These are phyloP conservation scores for Prorops nasuta DNA, from an alignment of 1,140 invertebrate genomes.

Conservation along the genomic window DNA sequence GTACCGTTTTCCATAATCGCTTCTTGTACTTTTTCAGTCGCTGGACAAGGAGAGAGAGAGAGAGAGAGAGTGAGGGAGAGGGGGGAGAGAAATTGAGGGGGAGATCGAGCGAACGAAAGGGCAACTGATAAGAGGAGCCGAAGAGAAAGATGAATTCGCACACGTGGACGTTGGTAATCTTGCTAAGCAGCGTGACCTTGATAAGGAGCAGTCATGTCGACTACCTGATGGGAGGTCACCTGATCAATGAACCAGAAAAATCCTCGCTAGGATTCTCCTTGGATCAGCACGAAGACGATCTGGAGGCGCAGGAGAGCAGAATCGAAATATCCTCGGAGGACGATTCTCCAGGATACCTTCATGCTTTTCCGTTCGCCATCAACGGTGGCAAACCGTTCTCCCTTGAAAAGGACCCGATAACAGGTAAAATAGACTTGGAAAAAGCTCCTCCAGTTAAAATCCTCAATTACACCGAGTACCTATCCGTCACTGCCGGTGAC, in stretches of 20 bases:
- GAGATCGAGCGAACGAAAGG: constrained; percentile 6
- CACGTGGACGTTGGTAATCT: too few species aligned
- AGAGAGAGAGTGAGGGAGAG: constrained; percentile 8
- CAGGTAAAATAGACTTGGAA: constrained; percentile 64
- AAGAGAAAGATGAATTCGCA: too few species aligned
- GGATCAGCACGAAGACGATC: too few species aligned
- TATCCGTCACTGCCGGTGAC: constrained; percentile 13
- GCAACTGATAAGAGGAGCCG: too few species aligned
- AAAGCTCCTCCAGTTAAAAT: constrained; percentile 50
- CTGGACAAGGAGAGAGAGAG: background rate
- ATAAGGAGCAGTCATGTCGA: too few species aligned
- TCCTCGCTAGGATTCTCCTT: too few species aligned
- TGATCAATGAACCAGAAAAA: constrained; percentile 30
- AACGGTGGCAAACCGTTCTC: constrained; percentile 72
- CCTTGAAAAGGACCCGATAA: constrained; percentile 67
- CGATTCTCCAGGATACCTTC: too few species aligned
- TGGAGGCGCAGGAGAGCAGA: constrained; percentile 21
- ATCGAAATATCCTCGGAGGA: constrained; percentile 10
- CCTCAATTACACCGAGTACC: constrained; percentile 45
- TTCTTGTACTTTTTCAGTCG: too few species aligned
- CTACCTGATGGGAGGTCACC: constrained; percentile 42
- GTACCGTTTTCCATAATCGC: too few species aligned
- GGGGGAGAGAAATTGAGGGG: constrained; percentile 12
- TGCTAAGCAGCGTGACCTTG: too few species aligned
- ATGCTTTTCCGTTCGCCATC: constrained; percentile 56